These are phyloP conservation scores for Andrena dorsata DNA, from an alignment of 2,888 invertebrate species.

Conservation along the genomic window DNA sequence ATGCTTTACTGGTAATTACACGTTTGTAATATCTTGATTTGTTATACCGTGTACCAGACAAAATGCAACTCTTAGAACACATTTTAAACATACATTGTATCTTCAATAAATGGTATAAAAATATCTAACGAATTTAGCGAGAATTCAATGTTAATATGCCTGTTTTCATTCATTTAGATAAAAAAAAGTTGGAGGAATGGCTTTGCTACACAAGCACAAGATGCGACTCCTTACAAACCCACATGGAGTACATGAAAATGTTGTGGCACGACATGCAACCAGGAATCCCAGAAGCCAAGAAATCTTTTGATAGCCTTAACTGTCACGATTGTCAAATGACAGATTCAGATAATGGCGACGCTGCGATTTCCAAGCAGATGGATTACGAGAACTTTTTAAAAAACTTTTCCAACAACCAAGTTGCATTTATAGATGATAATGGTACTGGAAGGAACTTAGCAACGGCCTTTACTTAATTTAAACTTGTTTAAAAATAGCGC, in stretches of 20 bases:
- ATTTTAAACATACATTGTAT: not conserved
- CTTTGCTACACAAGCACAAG: slow-evolving; percentile 83
- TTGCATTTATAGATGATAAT: slow-evolving; percentile 35
- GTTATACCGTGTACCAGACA: not conserved
- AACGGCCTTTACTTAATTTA: not conserved
- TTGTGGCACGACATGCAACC: slow-evolving; percentile 77
- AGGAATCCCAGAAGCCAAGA: slow-evolving; percentile 62
- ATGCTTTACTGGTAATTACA: slow-evolving; percentile 37
- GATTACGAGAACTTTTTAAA: slow-evolving; percentile 35
- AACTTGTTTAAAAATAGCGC: not conserved
- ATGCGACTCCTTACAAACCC: slow-evolving; percentile 84
- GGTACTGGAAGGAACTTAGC: slow-evolving; percentile 8
- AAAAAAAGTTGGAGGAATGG: slow-evolving; percentile 82
- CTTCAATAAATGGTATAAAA: too few relatives aligned
- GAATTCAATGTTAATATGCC: not conserved
- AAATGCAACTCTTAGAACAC: not conserved
- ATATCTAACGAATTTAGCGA: not conserved
- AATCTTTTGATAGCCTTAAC: not conserved
- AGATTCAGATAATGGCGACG: not conserved
- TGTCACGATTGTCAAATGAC: slow-evolving; percentile 6
- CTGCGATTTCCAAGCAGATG: not conserved
- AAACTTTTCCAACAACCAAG: slow-evolving; percentile 22
- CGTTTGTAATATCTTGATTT: not conserved
- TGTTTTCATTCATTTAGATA: slow-evolving; percentile 60
- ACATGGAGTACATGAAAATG: slow-evolving; percentile 84